phyloP scores from a whole-genome alignment of 2,888 invertebrate species.

The Electrophaes corylata region DNA sequence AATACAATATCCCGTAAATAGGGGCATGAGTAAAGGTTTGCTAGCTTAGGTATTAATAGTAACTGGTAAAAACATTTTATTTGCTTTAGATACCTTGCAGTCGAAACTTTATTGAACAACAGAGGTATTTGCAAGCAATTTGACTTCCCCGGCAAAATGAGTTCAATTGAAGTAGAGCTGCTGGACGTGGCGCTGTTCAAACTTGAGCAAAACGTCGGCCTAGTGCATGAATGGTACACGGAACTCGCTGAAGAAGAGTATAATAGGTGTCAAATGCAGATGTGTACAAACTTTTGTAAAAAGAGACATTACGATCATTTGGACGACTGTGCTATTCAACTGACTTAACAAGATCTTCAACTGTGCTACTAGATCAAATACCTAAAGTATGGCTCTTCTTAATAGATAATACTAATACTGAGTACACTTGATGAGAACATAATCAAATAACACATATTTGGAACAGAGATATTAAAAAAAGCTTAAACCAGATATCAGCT shows the following conservation, averaged over 20 bases:
- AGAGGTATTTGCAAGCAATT: conserved; percentile 60
- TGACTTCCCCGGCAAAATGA: conserved; percentile 56
- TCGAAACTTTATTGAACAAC: conserved; percentile 55
- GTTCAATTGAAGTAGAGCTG: conserved; percentile 47
- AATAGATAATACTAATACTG: conserved; percentile 1
- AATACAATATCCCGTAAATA: not conserved
- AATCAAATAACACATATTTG: not conserved
- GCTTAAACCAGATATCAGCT: not conserved
- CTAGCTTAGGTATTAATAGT: no score
- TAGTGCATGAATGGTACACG: conserved; percentile 53
- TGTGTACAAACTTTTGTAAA: conserved; percentile 46
- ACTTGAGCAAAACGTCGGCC: conserved; percentile 44
- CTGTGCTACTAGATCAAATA: not conserved
- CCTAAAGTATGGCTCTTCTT: not conserved
- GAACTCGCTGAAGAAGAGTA: conserved; percentile 21
- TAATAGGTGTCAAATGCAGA: conserved; percentile 37
- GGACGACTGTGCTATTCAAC: conserved; percentile 37
- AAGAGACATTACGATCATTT: conserved; percentile 44
- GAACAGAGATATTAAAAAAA: not conserved
- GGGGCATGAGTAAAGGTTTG: no score
- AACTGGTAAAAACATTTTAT: not conserved
- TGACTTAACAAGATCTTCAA: conserved; percentile 6
- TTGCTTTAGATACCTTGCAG: conserved; percentile 54
- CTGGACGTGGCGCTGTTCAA: conserved; percentile 49
- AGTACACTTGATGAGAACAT: conserved; percentile 17